Evolutionary conservation across 2,797 vertebrate species (phyloP).

Genomic region (Pseudomugil gertrudae): DNA sequence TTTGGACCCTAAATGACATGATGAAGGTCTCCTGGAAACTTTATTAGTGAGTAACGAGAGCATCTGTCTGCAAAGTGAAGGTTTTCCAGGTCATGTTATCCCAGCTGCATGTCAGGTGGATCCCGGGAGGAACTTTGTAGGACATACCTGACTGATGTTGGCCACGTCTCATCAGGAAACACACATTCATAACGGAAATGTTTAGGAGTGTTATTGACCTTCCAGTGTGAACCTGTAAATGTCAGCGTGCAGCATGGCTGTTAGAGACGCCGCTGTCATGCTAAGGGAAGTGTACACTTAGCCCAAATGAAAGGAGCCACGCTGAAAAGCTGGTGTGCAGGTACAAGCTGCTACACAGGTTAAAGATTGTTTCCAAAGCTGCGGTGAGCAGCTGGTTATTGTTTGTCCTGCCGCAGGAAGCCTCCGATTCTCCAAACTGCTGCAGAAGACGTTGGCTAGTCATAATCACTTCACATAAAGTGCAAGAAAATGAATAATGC

Average conservation of each 20-base stretch:
- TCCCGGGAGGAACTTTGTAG: slow-evolving; percentile 53
- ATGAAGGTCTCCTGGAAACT: neutral
- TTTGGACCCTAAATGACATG: neutral
- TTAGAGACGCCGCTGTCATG: neutral
- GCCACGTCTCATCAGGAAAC: slow-evolving; percentile 60
- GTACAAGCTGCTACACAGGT: neutral
- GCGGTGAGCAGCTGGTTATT: neutral
- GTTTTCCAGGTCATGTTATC: slow-evolving; percentile 11
- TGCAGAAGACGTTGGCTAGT: no score
- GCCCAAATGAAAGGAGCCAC: slow-evolving; percentile 21
- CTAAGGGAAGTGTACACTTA: slow-evolving; percentile 23
- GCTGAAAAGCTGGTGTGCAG: slow-evolving; percentile 19
- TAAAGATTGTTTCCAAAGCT: neutral
- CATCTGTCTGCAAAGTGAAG: slow-evolving; percentile 45
- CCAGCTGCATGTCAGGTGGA: slow-evolving; percentile 17
- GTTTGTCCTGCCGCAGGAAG: no score
- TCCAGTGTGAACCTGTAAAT: slow-evolving; percentile 6
- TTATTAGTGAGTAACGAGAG: slow-evolving; percentile 20
- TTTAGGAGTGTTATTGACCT: slow-evolving; percentile 14
- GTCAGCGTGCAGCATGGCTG: neutral
- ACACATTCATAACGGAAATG: slow-evolving; percentile 23
- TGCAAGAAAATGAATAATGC: no score
- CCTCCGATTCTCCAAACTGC: no score
- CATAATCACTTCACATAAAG: no score
- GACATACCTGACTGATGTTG: slow-evolving; percentile 71